Percentiles rank a stretch among this genome's conserved stretches.
These are phyloP conservation scores for Machimus atricapillus DNA, from an alignment of 2,888 invertebrate species.

Conservation along the genomic window DNA sequence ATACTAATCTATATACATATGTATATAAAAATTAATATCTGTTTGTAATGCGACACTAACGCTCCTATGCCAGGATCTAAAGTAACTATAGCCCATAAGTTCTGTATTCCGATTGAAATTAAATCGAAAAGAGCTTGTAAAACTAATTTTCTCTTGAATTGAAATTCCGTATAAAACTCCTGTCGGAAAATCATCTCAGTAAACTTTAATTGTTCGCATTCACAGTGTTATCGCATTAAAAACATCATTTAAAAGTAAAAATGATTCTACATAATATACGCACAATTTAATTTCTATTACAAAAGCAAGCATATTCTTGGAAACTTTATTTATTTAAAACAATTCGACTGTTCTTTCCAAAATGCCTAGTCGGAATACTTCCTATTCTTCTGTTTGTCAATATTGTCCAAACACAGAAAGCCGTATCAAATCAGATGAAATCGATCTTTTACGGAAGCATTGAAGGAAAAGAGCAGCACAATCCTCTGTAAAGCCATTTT, in stretches of 20 bases:
- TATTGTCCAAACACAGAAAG: neutral
- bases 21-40: too few species aligned
- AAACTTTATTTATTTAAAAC: neutral
- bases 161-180: too few species aligned
- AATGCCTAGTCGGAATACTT: neutral
- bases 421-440: slow-evolving; percentile 21
- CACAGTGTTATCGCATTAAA: too few species aligned
- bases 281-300: neutral
- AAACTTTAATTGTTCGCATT: too few species aligned
- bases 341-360: neutral
- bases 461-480: neutral
- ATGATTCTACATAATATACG: neutral
- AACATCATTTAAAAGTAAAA: neutral
- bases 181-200: too few species aligned
- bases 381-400: neutral
- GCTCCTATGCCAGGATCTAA: too few species aligned
- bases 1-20: too few species aligned
- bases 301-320: neutral
- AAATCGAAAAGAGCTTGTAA: too few species aligned
- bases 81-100: too few species aligned
- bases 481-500: neutral
- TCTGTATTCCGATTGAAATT: too few species aligned
- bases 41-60: too few species aligned
- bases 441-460: slow-evolving; percentile 36
- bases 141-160: too few species aligned